Evolutionary conservation across 2,888 invertebrate species (phyloP).

Genomic region (Agriopis aurantiaria): DNA sequence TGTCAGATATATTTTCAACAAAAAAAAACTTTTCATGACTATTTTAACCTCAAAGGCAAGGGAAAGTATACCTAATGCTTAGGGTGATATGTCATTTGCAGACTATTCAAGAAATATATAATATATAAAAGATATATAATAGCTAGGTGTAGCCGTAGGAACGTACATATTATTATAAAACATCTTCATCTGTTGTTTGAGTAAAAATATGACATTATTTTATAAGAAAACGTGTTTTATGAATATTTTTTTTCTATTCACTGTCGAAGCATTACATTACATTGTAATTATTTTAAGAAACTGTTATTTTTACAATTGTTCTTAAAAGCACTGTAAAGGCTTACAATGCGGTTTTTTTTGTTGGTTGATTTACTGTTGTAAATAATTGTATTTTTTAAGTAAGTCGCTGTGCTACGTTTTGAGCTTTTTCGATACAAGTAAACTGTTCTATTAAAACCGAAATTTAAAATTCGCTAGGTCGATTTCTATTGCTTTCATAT

Average conservation of each 20-base stretch:
- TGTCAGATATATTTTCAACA: background rate
- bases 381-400: constrained; percentile 52
- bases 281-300: background rate
- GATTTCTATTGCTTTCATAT: constrained; percentile 62
- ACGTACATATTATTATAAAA: constrained; percentile 1
- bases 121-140: background rate
- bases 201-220: constrained; percentile 57
- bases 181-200: constrained; percentile 10
- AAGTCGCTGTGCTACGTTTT: constrained; percentile 57
- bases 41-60: background rate
- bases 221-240: constrained; percentile 47
- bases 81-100: background rate
- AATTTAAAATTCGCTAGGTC: constrained; percentile 53
- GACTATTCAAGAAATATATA: background rate
- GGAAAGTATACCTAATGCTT: background rate
- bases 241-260: constrained; percentile 21
- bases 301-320: background rate
- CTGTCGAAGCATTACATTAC: constrained; percentile 3
- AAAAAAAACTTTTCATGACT: constrained; percentile 1
- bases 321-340: background rate
- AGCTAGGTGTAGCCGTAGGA: constrained; percentile 10
- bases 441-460: constrained; percentile 34
- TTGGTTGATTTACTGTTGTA: constrained; percentile 51
- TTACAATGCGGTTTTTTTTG: constrained; percentile 21
- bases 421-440: constrained; percentile 44